A percentile compares a stretch with the other conserved stretches of the same genome.
These are phyloP conservation scores for Dicyrtomina minuta DNA, from an alignment of 2,888 invertebrate genomes.

Conservation along the genomic window DNA sequence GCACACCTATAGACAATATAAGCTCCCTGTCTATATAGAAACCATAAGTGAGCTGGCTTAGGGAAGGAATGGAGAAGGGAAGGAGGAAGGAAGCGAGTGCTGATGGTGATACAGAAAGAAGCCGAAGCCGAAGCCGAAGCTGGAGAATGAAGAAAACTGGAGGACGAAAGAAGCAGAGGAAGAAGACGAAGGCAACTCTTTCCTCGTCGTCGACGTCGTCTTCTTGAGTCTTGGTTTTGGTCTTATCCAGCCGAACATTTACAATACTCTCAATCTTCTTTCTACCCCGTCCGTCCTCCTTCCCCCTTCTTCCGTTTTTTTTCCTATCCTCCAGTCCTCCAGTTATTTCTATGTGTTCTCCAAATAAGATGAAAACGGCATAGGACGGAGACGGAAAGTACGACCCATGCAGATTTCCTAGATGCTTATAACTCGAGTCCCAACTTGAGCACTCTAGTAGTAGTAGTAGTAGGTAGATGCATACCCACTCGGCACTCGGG, in stretches of 20 bases:
- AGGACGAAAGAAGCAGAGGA: slow-evolving; percentile 5
- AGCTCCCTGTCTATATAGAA: too few species aligned
- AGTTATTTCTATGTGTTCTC: slow-evolving; percentile 2
- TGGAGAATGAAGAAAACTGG: not conserved
- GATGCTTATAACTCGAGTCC: not conserved
- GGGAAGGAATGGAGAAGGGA: too few species aligned
- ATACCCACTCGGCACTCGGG: too few species aligned
- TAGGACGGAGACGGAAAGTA: not conserved
- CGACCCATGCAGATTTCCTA: not conserved
- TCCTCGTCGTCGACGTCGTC: slow-evolving; percentile 1
- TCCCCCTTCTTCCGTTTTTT: slow-evolving; percentile 5
- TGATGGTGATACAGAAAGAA: not conserved
- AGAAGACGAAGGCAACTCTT: not conserved
- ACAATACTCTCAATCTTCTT: slow-evolving; percentile 19
- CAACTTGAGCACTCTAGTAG: too few species aligned
- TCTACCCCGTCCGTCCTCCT: slow-evolving; percentile 14
- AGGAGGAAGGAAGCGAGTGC: too few species aligned
- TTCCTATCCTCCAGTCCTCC: slow-evolving; percentile 20
- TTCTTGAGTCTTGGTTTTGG: not conserved
- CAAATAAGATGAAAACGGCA: not conserved
- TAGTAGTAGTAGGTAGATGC: too few species aligned
- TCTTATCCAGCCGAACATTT: slow-evolving; percentile 24
- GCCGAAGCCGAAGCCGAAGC: not conserved
- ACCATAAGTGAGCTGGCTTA: too few species aligned
- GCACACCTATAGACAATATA: too few species aligned